Conservation (phyloP, 1,140 invertebrate species). For the Listronotus bonariensis region DNA sequence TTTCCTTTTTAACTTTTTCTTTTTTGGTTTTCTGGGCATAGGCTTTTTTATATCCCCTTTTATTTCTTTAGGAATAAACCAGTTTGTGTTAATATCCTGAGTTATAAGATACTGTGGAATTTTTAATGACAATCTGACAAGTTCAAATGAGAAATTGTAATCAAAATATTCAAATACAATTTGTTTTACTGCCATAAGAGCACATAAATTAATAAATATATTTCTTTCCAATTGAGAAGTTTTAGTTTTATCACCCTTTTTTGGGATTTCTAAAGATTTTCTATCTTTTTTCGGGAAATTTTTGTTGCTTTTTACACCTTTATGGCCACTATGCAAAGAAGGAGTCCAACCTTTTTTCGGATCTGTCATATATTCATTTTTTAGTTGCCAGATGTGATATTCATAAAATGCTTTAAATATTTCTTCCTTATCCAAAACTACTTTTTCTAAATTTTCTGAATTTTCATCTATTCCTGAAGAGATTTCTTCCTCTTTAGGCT, state of each 20-base stretch:
- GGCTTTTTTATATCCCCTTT: constrained; percentile 40
- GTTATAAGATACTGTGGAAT: constrained; percentile 39
- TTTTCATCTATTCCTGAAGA: no score
- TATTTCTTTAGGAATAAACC: constrained; percentile 43
- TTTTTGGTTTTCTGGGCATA: constrained; percentile 19
- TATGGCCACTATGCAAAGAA: neutral
- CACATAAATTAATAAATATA: constrained; percentile 18
- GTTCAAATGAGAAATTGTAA: constrained; percentile 36
- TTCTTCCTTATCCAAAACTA: neutral
- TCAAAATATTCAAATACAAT: constrained; percentile 37
- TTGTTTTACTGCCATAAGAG: constrained; percentile 22
- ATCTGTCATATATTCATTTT: constrained; percentile 18
- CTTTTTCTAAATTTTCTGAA: neutral
- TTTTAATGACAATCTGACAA: constrained; percentile 27
- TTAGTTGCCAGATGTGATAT: constrained; percentile 22
- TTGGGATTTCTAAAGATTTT: no score
- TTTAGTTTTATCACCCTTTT: neutral
- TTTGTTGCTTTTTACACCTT: neutral
- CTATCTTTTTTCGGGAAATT: neutral
- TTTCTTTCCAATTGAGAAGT: constrained; percentile 2
- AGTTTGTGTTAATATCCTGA: constrained; percentile 41
- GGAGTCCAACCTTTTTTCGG: constrained; percentile 20
- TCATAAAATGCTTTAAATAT: constrained; percentile 30
- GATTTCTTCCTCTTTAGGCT: no score
- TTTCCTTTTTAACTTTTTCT: constrained; percentile 29